Percentiles rank a stretch among this genome's conserved stretches.
Conservation (phyloP, 2,888 invertebrate species). For the Latrodectus hesperus region DNA sequence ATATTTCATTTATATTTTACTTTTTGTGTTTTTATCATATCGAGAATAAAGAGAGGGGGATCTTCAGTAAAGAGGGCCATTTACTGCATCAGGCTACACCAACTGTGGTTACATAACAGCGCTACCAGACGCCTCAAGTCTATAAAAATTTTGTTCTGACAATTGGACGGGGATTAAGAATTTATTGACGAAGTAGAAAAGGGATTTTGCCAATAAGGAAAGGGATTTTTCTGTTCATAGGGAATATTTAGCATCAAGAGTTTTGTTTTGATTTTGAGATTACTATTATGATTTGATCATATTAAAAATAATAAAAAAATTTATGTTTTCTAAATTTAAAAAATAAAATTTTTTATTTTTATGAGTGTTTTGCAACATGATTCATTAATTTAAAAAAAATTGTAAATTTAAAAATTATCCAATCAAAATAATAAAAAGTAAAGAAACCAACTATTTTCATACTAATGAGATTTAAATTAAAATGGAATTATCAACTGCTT, state of each 20-base stretch:
- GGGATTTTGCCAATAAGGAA: background rate
- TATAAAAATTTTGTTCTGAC: conserved; percentile 46
- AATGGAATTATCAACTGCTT: too few species aligned
- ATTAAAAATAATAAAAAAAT: too few species aligned
- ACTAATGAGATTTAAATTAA: too few species aligned
- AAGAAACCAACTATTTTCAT: too few species aligned
- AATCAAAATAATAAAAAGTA: too few species aligned
- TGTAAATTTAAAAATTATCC: too few species aligned
- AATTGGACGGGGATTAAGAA: conserved; percentile 33
- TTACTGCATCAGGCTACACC: conserved; percentile 44
- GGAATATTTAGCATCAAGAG: background rate
- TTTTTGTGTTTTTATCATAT: background rate
- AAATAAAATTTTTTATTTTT: too few species aligned
- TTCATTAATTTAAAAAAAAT: too few species aligned
- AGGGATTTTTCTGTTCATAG: background rate
- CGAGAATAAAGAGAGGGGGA: background rate
- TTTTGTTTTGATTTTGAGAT: too few species aligned
- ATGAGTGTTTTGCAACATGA: too few species aligned
- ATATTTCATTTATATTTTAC: background rate
- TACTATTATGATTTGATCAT: too few species aligned
- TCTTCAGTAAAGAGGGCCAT: conserved; percentile 54
- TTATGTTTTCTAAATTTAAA: too few species aligned
- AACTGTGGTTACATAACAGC: conserved; percentile 54
- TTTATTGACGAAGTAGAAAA: conserved; percentile 24
- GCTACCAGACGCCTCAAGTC: conserved; percentile 46